Percentiles rank a stretch among this genome's conserved stretches.
Evolutionary conservation across 2,113 vertebrate species (phyloP).

Genomic region (Lethenteron reissneri): DNA sequence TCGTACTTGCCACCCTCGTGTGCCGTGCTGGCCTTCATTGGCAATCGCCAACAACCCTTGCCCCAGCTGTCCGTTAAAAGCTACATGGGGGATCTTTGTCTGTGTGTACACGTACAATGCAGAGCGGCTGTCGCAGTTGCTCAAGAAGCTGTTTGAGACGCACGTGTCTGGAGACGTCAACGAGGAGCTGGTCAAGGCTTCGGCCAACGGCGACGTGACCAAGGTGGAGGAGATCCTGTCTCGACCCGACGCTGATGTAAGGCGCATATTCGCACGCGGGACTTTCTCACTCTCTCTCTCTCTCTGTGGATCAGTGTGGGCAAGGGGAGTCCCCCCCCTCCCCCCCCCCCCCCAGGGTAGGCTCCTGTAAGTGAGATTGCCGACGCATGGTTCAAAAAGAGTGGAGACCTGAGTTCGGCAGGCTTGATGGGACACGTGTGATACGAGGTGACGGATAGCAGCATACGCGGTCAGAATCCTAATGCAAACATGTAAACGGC

Average conservation of each 20-base stretch:
- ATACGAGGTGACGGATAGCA: no score
- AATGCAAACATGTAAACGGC: no score
- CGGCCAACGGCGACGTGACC: slow-evolving; percentile 85
- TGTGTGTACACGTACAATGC: slow-evolving; percentile 8
- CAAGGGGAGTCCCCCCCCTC: no score
- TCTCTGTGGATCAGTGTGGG: not conserved
- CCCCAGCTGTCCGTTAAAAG: no score
- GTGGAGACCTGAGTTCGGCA: no score
- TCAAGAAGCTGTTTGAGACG: slow-evolving; percentile 97
- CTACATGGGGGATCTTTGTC: no score
- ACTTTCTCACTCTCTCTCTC: not conserved
- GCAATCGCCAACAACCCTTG: no score
- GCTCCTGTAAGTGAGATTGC: not conserved
- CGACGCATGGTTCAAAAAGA: no score
- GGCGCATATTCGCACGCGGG: slow-evolving; percentile 10
- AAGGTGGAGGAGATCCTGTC: slow-evolving; percentile 96
- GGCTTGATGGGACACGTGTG: not conserved
- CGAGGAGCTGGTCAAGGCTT: slow-evolving; percentile 93
- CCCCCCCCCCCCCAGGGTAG: not conserved
- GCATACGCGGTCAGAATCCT: no score
- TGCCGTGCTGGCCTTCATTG: no score
- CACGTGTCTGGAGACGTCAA: slow-evolving; percentile 97
- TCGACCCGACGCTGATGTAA: slow-evolving; percentile 83
- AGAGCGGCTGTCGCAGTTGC: slow-evolving; percentile 84
- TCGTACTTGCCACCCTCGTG: no score